Conservation (phyloP, 2,797 vertebrate genomes). For the Discoglossus pictus region DNA sequence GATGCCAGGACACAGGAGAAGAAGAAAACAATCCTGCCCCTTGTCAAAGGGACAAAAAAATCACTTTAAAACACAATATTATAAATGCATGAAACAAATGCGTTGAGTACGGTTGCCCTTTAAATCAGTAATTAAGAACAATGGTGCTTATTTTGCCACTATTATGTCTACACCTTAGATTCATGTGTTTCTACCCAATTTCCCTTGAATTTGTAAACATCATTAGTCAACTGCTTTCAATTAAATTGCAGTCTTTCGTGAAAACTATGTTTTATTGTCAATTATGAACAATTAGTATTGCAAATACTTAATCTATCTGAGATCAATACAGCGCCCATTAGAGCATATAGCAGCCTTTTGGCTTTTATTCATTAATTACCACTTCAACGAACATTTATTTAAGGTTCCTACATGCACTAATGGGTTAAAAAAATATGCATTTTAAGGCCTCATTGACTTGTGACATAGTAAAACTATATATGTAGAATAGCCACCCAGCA, state of each 20-base stretch:
- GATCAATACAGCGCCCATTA: constrained; percentile 13
- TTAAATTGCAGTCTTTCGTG: constrained; percentile 4
- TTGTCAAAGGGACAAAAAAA: too few species aligned
- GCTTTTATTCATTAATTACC: constrained; percentile 11
- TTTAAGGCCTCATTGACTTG: not conserved
- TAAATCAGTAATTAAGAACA: too few species aligned
- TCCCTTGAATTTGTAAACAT: not conserved
- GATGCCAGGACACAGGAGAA: too few species aligned
- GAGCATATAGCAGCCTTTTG: constrained; percentile 6
- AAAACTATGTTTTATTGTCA: constrained; percentile 7
- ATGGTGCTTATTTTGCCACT: too few species aligned
- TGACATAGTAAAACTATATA: too few species aligned
- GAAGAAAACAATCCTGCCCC: too few species aligned
- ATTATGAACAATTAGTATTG: constrained; percentile 14
- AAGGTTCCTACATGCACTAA: not conserved
- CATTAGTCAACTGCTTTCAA: not conserved
- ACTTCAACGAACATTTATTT: constrained; percentile 13
- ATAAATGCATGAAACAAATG: too few species aligned
- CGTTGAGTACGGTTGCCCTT: too few species aligned
- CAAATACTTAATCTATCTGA: constrained; percentile 9
- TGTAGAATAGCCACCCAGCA: too few species aligned
- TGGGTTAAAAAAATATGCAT: constrained; percentile 9
- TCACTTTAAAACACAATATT: too few species aligned
- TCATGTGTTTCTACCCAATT: not conserved
- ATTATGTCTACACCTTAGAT: too few species aligned